phyloP scores from a whole-genome alignment of 1,140 invertebrate genomes.

The Drosophila pachea region DNA sequence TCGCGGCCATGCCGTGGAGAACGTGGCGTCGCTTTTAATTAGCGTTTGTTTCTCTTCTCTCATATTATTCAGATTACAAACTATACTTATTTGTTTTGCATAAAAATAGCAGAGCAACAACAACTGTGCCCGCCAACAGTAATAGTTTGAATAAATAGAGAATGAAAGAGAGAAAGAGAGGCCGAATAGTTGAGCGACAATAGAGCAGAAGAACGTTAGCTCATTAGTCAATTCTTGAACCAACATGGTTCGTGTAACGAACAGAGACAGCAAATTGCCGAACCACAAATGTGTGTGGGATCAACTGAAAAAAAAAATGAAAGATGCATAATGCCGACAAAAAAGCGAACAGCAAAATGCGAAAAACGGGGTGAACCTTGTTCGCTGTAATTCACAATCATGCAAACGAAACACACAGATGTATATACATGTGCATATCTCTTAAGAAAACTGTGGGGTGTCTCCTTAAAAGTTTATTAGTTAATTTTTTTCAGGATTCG shows the following conservation, averaged over 20 bases:
- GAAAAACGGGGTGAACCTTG: conserved; percentile 55
- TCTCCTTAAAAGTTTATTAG: background rate
- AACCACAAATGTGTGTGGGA: conserved; percentile 58
- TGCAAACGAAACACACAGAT: background rate
- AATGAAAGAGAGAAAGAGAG: background rate
- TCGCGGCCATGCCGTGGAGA: conserved; percentile 26
- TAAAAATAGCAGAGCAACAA: conserved; percentile 56
- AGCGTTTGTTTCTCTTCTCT: conserved; percentile 37
- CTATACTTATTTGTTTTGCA: conserved; percentile 66
- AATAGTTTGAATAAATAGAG: conserved; percentile 27
- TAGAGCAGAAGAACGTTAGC: conserved; percentile 34
- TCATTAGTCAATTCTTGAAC: conserved; percentile 66
- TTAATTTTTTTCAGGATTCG: background rate
- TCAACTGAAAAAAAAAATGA: conserved; percentile 54
- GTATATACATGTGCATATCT: background rate
- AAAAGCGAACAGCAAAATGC: conserved; percentile 9
- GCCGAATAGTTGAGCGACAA: conserved; percentile 13
- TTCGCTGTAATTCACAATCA: conserved; percentile 21
- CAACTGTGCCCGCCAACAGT: conserved; percentile 18
- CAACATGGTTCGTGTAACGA: conserved; percentile 62
- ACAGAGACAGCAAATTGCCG: conserved; percentile 61
- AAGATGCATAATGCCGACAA: conserved; percentile 29
- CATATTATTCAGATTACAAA: conserved; percentile 71
- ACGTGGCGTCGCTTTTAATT: conserved; percentile 63
- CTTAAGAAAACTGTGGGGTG: background rate